Evolutionary conservation across 2,888 invertebrate species (phyloP).

Genomic region (Coelopa pilipes): DNA sequence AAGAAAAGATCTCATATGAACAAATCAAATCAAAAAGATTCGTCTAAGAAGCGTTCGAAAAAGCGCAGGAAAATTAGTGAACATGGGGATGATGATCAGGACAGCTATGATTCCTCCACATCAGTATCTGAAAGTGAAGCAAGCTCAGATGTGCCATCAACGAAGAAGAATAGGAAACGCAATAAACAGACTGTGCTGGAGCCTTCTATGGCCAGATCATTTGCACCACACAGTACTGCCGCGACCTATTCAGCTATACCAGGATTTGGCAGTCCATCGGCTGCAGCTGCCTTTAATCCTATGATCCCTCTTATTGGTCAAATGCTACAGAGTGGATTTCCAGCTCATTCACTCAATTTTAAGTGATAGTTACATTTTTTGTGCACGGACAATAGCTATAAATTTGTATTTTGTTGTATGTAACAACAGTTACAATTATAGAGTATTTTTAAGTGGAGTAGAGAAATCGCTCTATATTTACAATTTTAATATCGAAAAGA

Average conservation of each 20-base stretch:
- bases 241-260: neutral
- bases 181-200: constrained; percentile 12
- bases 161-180: constrained; percentile 37
- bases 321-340: constrained; percentile 43
- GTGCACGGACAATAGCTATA: constrained; percentile 20
- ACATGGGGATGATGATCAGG: constrained; percentile 41
- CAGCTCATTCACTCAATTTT: constrained; percentile 39
- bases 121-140: constrained; percentile 36
- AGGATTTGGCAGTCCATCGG: constrained; percentile 1
- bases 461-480: neutral
- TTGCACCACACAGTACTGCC: constrained; percentile 23
- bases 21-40: constrained; percentile 47
- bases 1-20: constrained; percentile 34
- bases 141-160: constrained; percentile 12
- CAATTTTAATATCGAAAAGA: neutral
- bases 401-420: neutral
- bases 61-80: constrained; percentile 43
- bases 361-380: neutral
- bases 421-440: constrained; percentile 17
- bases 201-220: constrained; percentile 12
- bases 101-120: constrained; percentile 38
- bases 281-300: constrained; percentile 43
- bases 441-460: neutral
- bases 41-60: constrained; percentile 32
- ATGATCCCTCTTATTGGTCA: constrained; percentile 40